phyloP scores from a whole-genome alignment of 2,113 vertebrate species.

The Spea bombifrons region DNA sequence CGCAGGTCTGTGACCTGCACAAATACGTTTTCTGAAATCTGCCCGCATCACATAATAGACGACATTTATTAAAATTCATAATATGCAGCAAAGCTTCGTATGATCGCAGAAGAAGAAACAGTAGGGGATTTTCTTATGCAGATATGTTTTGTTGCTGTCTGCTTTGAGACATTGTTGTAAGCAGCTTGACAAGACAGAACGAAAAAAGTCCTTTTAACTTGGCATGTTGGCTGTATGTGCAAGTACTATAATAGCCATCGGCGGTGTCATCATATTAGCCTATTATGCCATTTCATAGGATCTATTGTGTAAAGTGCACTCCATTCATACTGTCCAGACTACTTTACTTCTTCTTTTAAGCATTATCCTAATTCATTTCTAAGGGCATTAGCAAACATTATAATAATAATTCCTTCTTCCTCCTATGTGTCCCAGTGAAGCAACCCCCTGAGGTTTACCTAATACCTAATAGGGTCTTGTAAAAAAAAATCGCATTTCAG shows the following conservation, averaged over 20 bases:
- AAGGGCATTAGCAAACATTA: too few relatives aligned
- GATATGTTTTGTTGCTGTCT: constrained; percentile 64
- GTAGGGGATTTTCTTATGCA: constrained; percentile 61
- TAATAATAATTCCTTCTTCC: too few relatives aligned
- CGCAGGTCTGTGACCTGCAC: constrained; percentile 61
- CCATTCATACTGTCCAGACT: too few relatives aligned
- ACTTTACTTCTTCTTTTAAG: too few relatives aligned
- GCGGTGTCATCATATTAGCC: neutral
- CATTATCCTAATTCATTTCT: too few relatives aligned
- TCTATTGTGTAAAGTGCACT: too few relatives aligned
- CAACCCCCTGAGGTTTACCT: too few relatives aligned
- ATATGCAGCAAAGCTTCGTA: constrained; percentile 61
- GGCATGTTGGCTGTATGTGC: neutral
- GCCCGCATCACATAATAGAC: constrained; percentile 63
- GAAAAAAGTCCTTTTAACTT: constrained; percentile 16
- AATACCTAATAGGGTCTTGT: too few relatives aligned
- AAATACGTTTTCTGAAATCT: constrained; percentile 60
- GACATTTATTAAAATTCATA: constrained; percentile 75
- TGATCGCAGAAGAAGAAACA: constrained; percentile 65
- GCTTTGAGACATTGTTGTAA: constrained; percentile 32
- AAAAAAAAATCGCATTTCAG: too few relatives aligned
- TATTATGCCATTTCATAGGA: neutral
- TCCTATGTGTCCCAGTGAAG: too few relatives aligned
- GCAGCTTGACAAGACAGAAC: constrained; percentile 53
- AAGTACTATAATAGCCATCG: neutral